phyloP scores from a whole-genome alignment of 1,140 invertebrate genomes.

The Drosophila orena region DNA sequence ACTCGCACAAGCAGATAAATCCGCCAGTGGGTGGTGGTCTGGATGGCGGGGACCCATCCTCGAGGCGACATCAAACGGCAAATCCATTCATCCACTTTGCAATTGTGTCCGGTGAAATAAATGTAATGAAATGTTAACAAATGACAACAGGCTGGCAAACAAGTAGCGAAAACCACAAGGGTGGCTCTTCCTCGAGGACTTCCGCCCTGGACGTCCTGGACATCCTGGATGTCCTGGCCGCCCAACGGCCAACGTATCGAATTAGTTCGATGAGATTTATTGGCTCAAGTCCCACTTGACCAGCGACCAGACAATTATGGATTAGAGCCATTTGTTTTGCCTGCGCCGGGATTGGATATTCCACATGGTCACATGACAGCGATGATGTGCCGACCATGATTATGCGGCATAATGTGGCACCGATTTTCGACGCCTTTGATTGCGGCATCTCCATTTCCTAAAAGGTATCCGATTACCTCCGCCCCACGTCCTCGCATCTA shows the following conservation, averaged over 20 bases:
- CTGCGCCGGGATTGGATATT: constrained; percentile 47
- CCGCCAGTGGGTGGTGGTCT: constrained; percentile 4
- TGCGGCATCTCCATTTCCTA: constrained; percentile 62
- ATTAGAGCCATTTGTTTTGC: constrained; percentile 82
- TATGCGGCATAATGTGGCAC: constrained; percentile 65
- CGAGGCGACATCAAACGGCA: constrained; percentile 71
- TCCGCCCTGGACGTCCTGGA: not conserved
- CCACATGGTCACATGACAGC: constrained; percentile 47
- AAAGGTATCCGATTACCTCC: constrained; percentile 70
- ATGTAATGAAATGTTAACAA: constrained; percentile 84
- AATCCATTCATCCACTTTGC: constrained; percentile 81
- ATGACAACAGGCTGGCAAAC: constrained; percentile 82
- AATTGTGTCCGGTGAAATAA: constrained; percentile 82
- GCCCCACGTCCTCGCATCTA: not conserved
- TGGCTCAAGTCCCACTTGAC: constrained; percentile 83
- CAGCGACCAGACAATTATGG: constrained; percentile 80
- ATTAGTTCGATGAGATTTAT: constrained; percentile 84
- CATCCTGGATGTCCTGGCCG: not conserved
- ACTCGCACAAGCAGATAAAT: constrained; percentile 32
- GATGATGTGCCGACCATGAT: constrained; percentile 51
- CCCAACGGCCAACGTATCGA: constrained; percentile 64
- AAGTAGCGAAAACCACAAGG: constrained; percentile 77
- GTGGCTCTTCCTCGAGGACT: constrained; percentile 44
- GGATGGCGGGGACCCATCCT: constrained; percentile 28
- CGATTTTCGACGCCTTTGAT: constrained; percentile 64